Evolutionary conservation across 2,113 vertebrate species (phyloP).

Genomic region (Cyanoliseus patagonus): DNA sequence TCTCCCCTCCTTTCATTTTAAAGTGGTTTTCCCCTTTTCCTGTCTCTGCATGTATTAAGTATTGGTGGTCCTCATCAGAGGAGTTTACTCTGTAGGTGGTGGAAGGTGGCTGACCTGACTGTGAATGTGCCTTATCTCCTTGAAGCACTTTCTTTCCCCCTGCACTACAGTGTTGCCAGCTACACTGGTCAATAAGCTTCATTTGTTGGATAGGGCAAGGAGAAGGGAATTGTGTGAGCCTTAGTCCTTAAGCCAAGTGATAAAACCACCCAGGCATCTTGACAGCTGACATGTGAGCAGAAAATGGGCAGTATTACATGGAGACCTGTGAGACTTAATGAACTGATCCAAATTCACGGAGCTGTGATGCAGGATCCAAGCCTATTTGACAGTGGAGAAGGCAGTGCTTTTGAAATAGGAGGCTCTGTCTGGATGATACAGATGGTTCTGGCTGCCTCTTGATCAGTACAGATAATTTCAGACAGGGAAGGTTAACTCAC

Average conservation of each 20-base stretch:
- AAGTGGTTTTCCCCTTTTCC: neutral
- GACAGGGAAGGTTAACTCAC: neutral
- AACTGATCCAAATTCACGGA: neutral
- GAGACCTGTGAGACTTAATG: neutral
- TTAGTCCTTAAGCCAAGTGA: neutral
- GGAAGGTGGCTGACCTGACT: neutral
- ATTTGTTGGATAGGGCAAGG: neutral
- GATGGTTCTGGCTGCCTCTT: neutral
- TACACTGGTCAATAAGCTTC: neutral
- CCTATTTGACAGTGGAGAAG: neutral
- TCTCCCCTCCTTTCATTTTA: neutral
- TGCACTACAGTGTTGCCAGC: neutral
- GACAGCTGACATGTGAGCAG: neutral
- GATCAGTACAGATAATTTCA: neutral
- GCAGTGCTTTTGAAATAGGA: neutral
- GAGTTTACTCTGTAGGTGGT: neutral
- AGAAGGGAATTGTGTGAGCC: neutral
- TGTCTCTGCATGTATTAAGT: neutral
- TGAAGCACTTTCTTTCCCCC: neutral
- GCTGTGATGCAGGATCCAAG: neutral
- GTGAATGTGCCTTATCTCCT: neutral
- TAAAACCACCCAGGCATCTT: neutral
- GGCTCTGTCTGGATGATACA: neutral
- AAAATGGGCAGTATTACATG: neutral
- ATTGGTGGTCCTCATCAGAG: neutral